Conservation (phyloP, 2,888 invertebrate genomes). For the Rhopalosiphum nymphaeae region DNA sequence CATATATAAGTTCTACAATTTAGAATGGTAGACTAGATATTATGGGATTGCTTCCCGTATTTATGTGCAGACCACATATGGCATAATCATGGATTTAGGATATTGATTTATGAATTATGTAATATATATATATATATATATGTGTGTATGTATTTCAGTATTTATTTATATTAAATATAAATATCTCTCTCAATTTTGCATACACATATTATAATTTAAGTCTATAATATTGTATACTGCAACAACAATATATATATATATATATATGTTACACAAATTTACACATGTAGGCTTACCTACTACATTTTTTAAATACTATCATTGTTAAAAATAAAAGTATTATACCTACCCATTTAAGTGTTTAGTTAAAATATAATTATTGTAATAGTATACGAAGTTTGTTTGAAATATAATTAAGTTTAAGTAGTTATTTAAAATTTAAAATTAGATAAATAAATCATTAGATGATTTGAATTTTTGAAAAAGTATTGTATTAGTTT, state of each 20-base stretch:
- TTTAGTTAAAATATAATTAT: not conserved
- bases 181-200: not conserved
- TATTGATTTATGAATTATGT: not conserved
- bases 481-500: not conserved
- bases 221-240: not conserved
- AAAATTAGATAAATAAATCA: not conserved
- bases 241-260: not conserved
- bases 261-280: not conserved
- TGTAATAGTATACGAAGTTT: not conserved
- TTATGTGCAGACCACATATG: not conserved
- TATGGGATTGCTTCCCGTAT: not conserved
- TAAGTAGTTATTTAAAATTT: not conserved
- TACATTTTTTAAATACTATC: not conserved
- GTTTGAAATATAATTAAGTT: not conserved
- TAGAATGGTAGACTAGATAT: not conserved
- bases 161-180: not conserved
- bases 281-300: not conserved
- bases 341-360: not conserved
- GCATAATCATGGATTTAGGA: not conserved
- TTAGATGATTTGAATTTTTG: not conserved
- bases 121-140: not conserved
- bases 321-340: no score
- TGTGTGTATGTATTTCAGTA: not conserved
- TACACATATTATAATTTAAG: not conserved
- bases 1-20: not conserved